A percentile compares a stretch with the other conserved stretches of the same genome.
These are phyloP conservation scores for Neodiprion lecontei DNA, from an alignment of 1,140 invertebrate genomes.

Conservation along the genomic window DNA sequence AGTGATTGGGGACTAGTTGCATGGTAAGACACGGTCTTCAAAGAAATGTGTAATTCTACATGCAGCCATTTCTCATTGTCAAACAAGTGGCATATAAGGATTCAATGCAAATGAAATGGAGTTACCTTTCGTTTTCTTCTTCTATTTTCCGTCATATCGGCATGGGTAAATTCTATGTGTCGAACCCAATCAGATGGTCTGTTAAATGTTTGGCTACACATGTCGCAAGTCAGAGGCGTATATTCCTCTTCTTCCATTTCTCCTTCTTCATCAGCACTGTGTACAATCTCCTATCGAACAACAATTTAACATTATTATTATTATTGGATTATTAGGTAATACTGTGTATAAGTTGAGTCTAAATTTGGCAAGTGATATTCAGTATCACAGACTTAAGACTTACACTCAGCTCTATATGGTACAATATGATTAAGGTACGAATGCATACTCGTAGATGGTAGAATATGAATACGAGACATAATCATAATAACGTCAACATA, in stretches of 20 bases:
- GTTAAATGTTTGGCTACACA: constrained; percentile 83
- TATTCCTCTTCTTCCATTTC: constrained; percentile 65
- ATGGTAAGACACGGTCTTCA: background rate
- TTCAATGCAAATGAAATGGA: constrained; percentile 10
- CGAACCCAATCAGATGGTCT: constrained; percentile 81
- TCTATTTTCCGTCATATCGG: constrained; percentile 68
- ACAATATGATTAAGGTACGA: too few relatives aligned
- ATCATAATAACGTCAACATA: constrained; percentile 35
- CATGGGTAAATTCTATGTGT: constrained; percentile 76
- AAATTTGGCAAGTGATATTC: too few relatives aligned
- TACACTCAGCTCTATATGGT: too few relatives aligned
- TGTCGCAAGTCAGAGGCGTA: constrained; percentile 79
- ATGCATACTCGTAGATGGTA: too few relatives aligned
- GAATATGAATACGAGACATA: constrained; percentile 19
- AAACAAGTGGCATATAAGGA: too few relatives aligned
- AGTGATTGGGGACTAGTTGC: background rate
- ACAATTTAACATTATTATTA: constrained; percentile 3
- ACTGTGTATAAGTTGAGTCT: too few relatives aligned
- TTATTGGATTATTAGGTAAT: too few relatives aligned
- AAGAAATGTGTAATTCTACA: too few relatives aligned
- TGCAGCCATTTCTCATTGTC: too few relatives aligned
- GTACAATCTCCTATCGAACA: constrained; percentile 57
- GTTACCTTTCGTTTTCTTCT: constrained; percentile 64
- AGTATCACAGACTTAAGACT: too few relatives aligned
- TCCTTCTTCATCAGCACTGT: constrained; percentile 58